Base-by-base conservation (phyloP, 2,888 invertebrate genomes). In the Ectemnius cavifrons region DNA sequence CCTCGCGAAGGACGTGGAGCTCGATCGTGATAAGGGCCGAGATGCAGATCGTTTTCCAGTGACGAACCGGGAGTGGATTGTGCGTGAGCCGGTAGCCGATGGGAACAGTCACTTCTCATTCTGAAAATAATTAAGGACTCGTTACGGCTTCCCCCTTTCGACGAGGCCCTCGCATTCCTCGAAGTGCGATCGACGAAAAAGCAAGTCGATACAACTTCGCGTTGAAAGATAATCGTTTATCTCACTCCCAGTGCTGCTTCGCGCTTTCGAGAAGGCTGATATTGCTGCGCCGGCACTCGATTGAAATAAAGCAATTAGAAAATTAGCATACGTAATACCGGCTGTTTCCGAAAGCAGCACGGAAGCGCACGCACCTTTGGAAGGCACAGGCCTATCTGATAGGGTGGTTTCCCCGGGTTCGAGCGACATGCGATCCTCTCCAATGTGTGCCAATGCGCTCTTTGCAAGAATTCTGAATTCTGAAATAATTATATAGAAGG, bases 251-350 rank as follows among this genome's bases (percentile, higher is more conserved):
- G 18, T 47, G 52, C 56, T 46, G 63, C 28, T 63, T 69, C 69
- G 69, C 68, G 71, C 71, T 63, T 45, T 64, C 67, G 63, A 63
- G 59, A 18, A 23, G n/a, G 16, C 57, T 58, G 5, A 37, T 11
- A 37, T 23, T 23, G 23, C 37, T 37, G 67, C 56, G 69, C 61
- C 65, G 69, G 73, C 45, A 69, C 70, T 23, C 79, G 79, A 83
- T 85, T 82, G 81, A 86, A 88, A 88, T 89, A 84, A 88, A 89
- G 88, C 88, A 88, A 88, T 89, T 88, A 88, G 80, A 82, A 81
- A 83, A 87, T 88, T 87, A 87, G 78, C 87, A 86, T 87, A 84
- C 82, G 84, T 86, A 88, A 85, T 84, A 74, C 81, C 75, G 77
- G 79, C 77, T 77, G 87, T 85, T 85, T 87, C 86, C 87, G 87